Evolutionary conservation across 2,113 vertebrate genomes (phyloP).

Genomic region (Synodontis membranacea): DNA sequence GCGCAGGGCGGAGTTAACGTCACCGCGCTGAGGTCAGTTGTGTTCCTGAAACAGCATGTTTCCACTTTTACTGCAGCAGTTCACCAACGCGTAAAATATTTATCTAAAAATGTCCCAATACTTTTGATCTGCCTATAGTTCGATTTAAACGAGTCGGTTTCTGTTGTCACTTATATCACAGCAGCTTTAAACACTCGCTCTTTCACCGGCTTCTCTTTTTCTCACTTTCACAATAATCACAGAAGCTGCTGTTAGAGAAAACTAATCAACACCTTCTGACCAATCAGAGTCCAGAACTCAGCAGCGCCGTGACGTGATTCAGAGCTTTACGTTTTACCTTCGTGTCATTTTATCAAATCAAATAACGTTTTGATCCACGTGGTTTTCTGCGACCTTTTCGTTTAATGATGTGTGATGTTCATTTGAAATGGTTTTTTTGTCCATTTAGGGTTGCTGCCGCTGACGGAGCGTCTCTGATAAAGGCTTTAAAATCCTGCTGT

Average conservation of each 20-base stretch:
- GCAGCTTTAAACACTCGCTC: background rate
- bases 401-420: background rate
- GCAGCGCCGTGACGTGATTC: background rate
- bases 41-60: background rate
- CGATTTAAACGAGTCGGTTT: background rate
- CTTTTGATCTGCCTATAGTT: background rate
- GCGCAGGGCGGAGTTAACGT: background rate
- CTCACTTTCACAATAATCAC: too few species aligned
- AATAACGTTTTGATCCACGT: background rate
- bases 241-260: background rate
- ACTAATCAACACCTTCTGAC: background rate
- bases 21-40: background rate
- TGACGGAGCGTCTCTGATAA: background rate
- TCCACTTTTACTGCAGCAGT: background rate
- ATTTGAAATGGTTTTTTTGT: background rate
- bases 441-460: background rate
- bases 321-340: background rate
- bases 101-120: background rate
- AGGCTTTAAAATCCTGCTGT: background rate
- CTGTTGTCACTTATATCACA: background rate
- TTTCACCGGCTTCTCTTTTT: background rate
- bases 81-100: background rate
- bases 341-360: background rate
- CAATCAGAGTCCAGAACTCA: background rate
- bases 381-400: background rate